These are phyloP conservation scores for Phaethornis superciliosus DNA, from an alignment of 2,113 vertebrate genomes.

Conservation along the genomic window DNA sequence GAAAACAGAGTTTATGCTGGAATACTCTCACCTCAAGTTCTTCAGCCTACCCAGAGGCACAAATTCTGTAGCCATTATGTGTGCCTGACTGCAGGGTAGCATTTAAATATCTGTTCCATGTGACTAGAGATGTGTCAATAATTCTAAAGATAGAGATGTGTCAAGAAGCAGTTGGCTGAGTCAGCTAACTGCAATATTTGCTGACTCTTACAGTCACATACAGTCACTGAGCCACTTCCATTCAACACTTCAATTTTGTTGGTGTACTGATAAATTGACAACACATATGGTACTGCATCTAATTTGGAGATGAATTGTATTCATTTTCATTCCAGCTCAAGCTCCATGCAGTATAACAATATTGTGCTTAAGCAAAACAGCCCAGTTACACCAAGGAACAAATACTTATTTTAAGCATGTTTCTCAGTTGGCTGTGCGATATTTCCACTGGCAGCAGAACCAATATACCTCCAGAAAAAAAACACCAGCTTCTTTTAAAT, in stretches of 20 bases:
- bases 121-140: slow-evolving; percentile 42
- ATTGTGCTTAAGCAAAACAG: not conserved
- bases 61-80: slow-evolving; percentile 12
- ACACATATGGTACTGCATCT: slow-evolving; percentile 9
- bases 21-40: slow-evolving; percentile 52
- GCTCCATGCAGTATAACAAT: not conserved
- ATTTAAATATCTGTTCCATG: slow-evolving; percentile 42
- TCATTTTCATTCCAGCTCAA: slow-evolving; percentile 4
- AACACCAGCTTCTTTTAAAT: not conserved
- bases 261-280: slow-evolving; percentile 20
- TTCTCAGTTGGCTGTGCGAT: not conserved
- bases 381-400: not conserved
- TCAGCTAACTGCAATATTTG: slow-evolving; percentile 50
- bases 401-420: not conserved
- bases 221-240: not conserved
- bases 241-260: slow-evolving; percentile 14
- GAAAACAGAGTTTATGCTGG: slow-evolving; percentile 63
- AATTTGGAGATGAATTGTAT: slow-evolving; percentile 34
- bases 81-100: not conserved
- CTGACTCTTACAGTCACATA: slow-evolving; percentile 27
- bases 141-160: slow-evolving; percentile 42
- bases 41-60: not conserved
- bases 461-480: not conserved
- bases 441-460: not conserved
- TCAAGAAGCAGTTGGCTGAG: slow-evolving; percentile 47